Conservation (phyloP, 37 sponge, comb jelly and placozoan genomes). For the Mnemiopsis leidyi region DNA sequence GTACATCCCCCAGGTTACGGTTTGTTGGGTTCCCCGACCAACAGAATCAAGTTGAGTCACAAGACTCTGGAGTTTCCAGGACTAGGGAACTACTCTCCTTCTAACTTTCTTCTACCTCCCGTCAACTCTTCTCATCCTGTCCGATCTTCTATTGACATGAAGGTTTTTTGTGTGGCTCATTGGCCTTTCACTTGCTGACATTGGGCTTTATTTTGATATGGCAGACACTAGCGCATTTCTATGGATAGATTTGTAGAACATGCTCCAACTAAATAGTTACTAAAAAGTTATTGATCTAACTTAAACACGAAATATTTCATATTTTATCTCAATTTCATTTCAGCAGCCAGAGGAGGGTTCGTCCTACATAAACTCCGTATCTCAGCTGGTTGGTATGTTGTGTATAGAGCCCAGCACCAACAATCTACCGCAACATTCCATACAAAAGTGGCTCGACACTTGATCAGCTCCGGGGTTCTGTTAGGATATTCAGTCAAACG, state of each 20-base stretch:
- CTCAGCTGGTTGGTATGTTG: slow-evolving; percentile 49
- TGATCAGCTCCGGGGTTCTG: too few species aligned
- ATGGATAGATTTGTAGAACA: too few species aligned
- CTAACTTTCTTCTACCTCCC: slow-evolving; percentile 1
- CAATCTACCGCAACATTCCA: slow-evolving; percentile 45
- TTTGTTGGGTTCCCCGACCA: neutral
- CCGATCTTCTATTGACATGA: neutral
- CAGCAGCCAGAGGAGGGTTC: neutral
- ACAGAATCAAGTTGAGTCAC: neutral
- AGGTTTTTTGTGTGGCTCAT: too few species aligned
- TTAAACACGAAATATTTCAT: too few species aligned
- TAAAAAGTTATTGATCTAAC: too few species aligned
- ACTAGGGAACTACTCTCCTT: neutral
- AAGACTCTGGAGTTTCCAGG: slow-evolving; percentile 12
- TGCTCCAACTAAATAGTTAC: too few species aligned
- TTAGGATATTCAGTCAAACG: too few species aligned
- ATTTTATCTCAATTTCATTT: neutral
- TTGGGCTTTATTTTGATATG: too few species aligned
- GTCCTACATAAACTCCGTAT: slow-evolving; percentile 46
- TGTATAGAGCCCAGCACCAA: slow-evolving; percentile 33
- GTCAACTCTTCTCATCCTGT: slow-evolving; percentile 30
- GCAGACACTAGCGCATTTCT: too few species aligned
- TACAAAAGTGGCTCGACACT: slow-evolving; percentile 24
- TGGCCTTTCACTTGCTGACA: too few species aligned
- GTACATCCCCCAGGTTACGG: slow-evolving; percentile 37